Percentiles rank a stretch among this genome's conserved stretches.
Conservation (phyloP, 2,113 vertebrate species). For the Camelus bactrianus region DNA sequence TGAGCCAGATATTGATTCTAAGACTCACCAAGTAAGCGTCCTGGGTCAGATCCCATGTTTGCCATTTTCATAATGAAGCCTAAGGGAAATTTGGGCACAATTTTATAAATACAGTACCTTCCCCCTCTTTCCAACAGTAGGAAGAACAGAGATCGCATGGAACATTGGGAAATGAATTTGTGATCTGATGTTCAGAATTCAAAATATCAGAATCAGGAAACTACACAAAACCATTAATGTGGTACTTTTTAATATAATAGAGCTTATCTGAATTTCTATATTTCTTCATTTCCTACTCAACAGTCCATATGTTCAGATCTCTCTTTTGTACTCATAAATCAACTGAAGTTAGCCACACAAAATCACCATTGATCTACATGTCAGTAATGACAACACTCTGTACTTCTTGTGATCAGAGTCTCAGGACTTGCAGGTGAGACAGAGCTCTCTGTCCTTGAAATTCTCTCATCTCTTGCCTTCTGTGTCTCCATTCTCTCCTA, state of each 20-base stretch:
- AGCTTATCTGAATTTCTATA: not conserved
- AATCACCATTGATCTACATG: not conserved
- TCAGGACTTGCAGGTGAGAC: not conserved
- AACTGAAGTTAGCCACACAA: not conserved
- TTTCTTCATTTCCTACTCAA: not conserved
- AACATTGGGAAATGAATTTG: not conserved
- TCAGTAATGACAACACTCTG: not conserved
- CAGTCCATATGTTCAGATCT: not conserved
- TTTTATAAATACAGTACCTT: not conserved
- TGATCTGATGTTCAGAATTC: not conserved
- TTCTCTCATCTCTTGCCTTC: not conserved
- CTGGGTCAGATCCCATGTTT: not conserved
- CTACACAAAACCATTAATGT: not conserved
- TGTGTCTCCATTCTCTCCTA: not conserved
- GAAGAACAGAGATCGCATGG: not conserved
- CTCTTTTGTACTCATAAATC: not conserved
- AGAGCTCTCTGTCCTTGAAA: not conserved
- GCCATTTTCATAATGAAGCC: not conserved
- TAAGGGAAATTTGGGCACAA: not conserved
- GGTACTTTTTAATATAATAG: not conserved
- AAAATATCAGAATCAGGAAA: not conserved
- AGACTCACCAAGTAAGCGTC: not conserved
- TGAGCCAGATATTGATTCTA: not conserved
- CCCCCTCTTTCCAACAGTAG: not conserved
- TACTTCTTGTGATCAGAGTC: not conserved